Evolutionary conservation across 35 echinoderm and acorn worm genomes (phyloP).

Genomic region (Patiria miniata): DNA sequence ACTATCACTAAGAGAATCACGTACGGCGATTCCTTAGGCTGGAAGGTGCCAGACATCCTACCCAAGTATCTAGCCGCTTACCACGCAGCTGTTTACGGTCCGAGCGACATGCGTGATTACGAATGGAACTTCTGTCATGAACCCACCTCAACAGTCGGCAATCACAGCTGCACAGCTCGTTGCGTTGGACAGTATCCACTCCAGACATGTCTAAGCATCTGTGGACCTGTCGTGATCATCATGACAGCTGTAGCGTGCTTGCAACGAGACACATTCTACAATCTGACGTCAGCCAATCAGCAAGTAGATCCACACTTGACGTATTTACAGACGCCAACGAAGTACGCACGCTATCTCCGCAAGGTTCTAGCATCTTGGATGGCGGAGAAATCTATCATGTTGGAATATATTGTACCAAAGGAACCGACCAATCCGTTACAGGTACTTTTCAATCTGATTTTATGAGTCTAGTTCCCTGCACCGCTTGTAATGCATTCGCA

Average conservation of each 20-base stretch:
- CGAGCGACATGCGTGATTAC: neutral
- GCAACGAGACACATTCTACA: neutral
- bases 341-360: neutral
- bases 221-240: neutral
- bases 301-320: neutral
- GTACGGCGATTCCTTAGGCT: neutral
- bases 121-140: neutral
- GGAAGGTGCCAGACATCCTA: neutral
- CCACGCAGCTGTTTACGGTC: neutral
- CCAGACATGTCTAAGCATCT: constrained; percentile 22
- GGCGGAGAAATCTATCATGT: neutral
- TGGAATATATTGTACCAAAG: neutral
- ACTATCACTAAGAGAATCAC: constrained; percentile 5
- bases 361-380: neutral
- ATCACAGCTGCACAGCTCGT: neutral
- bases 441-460: neutral
- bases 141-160: neutral
- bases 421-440: neutral
- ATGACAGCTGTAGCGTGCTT: neutral
- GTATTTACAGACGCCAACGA: neutral
- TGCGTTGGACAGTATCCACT: neutral
- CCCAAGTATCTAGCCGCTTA: neutral
- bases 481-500: no score
- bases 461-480: no score
- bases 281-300: constrained; percentile 26